phyloP scores from a whole-genome alignment of 2,888 invertebrate species.

The Platycheirus albimanus region DNA sequence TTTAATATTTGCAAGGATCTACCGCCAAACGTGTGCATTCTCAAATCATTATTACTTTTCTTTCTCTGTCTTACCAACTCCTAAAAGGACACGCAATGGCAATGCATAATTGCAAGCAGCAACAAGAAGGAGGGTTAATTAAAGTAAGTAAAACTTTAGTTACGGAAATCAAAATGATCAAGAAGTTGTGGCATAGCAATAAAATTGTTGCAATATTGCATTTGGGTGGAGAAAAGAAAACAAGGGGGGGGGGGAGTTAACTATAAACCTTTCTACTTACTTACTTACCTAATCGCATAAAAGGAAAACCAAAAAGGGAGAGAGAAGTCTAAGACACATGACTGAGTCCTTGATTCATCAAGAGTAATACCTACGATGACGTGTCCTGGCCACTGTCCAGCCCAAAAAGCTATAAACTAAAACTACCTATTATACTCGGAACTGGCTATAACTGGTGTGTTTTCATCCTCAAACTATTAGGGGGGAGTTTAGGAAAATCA shows the following conservation, averaged over 20 bases:
- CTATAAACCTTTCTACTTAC: too few species aligned
- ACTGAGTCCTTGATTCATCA: not conserved
- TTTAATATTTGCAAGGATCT: conserved; percentile 9
- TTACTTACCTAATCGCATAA: too few species aligned
- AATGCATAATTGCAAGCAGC: not conserved
- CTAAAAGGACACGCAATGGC: conserved; percentile 9
- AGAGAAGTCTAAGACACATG: too few species aligned
- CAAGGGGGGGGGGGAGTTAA: too few species aligned
- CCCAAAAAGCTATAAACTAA: conserved; percentile 2
- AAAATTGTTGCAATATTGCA: not conserved
- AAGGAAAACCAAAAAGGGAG: too few species aligned
- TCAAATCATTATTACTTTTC: too few species aligned
- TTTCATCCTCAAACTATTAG: too few species aligned
- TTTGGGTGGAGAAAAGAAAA: too few species aligned
- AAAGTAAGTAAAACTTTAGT: not conserved
- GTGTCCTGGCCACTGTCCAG: not conserved
- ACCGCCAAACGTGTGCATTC: not conserved
- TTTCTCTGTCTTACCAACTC: too few species aligned
- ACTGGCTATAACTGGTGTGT: not conserved
- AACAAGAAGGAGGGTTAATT: not conserved
- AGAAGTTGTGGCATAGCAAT: not conserved
- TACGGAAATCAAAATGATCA: not conserved
- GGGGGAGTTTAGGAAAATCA: not conserved
- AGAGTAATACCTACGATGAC: too few species aligned
- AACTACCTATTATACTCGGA: not conserved